phyloP scores from a whole-genome alignment of 2,113 vertebrate species.

The Cromileptes altivelis region DNA sequence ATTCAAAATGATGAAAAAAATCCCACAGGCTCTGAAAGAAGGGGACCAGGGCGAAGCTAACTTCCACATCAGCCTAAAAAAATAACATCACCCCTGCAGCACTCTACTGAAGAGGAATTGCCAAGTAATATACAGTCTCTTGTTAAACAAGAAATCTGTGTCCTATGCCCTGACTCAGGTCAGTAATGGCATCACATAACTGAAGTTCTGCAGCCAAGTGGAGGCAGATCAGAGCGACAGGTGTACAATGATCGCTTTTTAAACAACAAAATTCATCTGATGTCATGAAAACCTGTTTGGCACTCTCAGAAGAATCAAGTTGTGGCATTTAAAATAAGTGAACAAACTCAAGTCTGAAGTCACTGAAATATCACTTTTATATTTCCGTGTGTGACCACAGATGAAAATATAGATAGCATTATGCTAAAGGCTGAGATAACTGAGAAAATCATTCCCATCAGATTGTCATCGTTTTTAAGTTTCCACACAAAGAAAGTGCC shows the following conservation, averaged over 20 bases:
- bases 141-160: slow-evolving; percentile 15
- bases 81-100: too few species aligned
- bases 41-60: too few species aligned
- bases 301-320: slow-evolving; percentile 3
- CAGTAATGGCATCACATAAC: slow-evolving; percentile 18
- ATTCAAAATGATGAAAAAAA: too few species aligned
- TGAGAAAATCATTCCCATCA: slow-evolving; percentile 17
- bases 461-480: slow-evolving; percentile 36
- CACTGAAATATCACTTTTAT: not conserved
- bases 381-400: not conserved
- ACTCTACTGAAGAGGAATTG: not conserved
- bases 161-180: slow-evolving; percentile 11
- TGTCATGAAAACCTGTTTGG: slow-evolving; percentile 5
- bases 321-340: not conserved
- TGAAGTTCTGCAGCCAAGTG: slow-evolving; percentile 31
- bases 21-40: too few species aligned
- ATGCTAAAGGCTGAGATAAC: not conserved
- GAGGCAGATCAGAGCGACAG: slow-evolving; percentile 13
- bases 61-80: too few species aligned
- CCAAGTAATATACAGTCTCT: slow-evolving; percentile 21
- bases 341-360: not conserved
- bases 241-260: not conserved
- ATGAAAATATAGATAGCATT: not conserved
- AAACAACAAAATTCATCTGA: not conserved
- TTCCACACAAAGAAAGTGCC: slow-evolving; percentile 24